phyloP scores from a whole-genome alignment of 2,797 vertebrate genomes.

The Gallirallus australis region DNA sequence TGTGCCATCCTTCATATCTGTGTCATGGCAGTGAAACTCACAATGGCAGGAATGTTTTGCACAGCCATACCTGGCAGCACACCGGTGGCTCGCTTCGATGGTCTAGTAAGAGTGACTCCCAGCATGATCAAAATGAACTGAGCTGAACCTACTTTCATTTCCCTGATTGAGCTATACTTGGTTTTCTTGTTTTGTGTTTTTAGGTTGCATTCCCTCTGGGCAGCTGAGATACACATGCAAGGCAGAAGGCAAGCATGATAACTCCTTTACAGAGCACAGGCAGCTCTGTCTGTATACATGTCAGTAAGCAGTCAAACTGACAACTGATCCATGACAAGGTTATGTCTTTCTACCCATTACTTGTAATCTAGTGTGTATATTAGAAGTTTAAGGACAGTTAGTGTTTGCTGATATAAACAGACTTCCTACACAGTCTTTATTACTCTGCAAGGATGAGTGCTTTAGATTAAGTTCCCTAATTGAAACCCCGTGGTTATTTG shows the following conservation, averaged over 20 bases:
- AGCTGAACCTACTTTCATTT: background rate
- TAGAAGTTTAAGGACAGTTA: background rate
- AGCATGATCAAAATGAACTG: accelerated
- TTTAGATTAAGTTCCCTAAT: background rate
- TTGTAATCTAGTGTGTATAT: background rate
- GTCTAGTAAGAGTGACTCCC: background rate
- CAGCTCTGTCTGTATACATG: background rate
- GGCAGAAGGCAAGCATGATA: background rate
- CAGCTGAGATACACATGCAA: background rate
- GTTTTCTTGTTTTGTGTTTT: background rate
- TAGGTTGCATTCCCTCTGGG: background rate
- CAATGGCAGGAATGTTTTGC: background rate
- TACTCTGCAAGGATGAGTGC: background rate
- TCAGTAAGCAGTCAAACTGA: background rate
- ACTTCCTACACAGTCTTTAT: background rate
- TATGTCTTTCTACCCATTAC: background rate
- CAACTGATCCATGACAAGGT: background rate
- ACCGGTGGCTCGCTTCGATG: background rate
- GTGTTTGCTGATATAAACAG: background rate
- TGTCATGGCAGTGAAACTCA: background rate
- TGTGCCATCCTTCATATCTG: background rate
- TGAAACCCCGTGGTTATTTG: background rate
- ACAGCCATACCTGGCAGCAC: background rate
- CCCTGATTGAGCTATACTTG: background rate
- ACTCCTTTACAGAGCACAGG: background rate